These are phyloP conservation scores for Acanthoscelides obtectus DNA, from an alignment of 2,888 invertebrate genomes.

Conservation along the genomic window DNA sequence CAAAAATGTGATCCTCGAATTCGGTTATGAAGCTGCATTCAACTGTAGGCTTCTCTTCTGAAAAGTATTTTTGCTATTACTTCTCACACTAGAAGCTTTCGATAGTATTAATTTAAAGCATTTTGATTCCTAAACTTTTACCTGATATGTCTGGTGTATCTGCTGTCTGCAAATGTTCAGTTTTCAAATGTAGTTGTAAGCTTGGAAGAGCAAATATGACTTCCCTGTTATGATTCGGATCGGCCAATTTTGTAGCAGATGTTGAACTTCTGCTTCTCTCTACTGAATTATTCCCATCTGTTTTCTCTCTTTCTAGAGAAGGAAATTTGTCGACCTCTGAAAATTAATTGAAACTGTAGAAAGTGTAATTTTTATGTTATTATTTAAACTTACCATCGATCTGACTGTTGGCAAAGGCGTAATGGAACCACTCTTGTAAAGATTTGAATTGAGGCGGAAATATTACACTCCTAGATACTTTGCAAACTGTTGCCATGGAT, in stretches of 20 bases:
- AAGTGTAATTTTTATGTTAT: not conserved
- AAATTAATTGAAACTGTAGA: conserved; percentile 15
- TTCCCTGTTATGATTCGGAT: conserved; percentile 81
- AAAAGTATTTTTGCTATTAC: not conserved
- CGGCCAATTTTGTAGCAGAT: conserved; percentile 58
- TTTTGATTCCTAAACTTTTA: conserved; percentile 30
- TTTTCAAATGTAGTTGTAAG: conserved; percentile 87
- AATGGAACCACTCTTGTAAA: conserved; percentile 94
- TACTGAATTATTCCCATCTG: conserved; percentile 51
- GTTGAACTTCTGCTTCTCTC: conserved; percentile 52
- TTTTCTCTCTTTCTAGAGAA: conserved; percentile 71
- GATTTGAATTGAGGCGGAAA: conserved; percentile 95
- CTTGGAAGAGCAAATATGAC: conserved; percentile 96
- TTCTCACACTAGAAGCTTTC: not conserved
- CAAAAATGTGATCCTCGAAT: conserved; percentile 97
- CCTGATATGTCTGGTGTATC: conserved; percentile 64
- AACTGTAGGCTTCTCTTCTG: conserved; percentile 80
- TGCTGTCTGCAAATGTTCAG: conserved; percentile 81
- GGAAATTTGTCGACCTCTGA: conserved; percentile 88
- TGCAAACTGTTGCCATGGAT: conserved; percentile 92
- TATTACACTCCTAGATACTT: conserved; percentile 84
- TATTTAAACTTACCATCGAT: conserved; percentile 69
- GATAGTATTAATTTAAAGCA: not conserved
- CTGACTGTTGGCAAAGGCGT: conserved; percentile 91
- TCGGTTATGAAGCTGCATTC: conserved; percentile 97